Base-by-base conservation (phyloP, 2,888 invertebrate species). In the Megastigmus dorsalis region DNA sequence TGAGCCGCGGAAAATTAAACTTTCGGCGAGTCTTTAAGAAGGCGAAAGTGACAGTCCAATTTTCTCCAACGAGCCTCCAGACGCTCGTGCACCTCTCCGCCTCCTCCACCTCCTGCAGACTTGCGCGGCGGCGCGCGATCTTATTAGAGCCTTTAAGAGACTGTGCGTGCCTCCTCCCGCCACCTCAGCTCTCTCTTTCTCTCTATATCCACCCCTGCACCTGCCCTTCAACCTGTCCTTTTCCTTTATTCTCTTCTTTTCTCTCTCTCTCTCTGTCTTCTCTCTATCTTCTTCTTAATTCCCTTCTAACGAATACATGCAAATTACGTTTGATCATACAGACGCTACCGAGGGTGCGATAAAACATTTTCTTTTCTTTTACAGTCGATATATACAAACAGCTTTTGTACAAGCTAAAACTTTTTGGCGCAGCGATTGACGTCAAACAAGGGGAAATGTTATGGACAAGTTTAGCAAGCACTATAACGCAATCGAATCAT, bases 11-110 rank as follows among this genome's bases (percentile, higher is more conserved):
- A 81, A 83, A 84, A 83, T 84, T 82, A 83, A 83, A 81, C 81
- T 83, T 83, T 82, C 79, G 82, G 80, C 81, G 81, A 81, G 80
- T 82, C 81, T 81, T 80, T 80, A 80, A 82, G 79, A 79, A 79
- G 78, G 78, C 80, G 78, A 80, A 82, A 81, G 80, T 80, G 82
- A 81, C 82, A 80, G 82, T 82, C 80, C 83, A 83, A 84, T 84
- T 83, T 83, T 80, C 81, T 79, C 75, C 63, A 77, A 83, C 80
- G 82, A 80, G 81, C 81, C 82, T 82, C 81, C 52, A 78, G 81
- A 72, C 80, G 73, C 78, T 79, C 78, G 73, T 79, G 15, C 55
- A 18, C 33, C 55, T 66, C 55, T 33, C 43, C 28, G 15, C 28
- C 41, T 54, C 36, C 36, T 26, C 26, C n/a, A n/a, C n/a, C n/a